A percentile compares a stretch with the other conserved stretches of the same genome.
Evolutionary conservation across 92 coral and sea anemone species (phyloP).

Genomic region (Bergia sp.): DNA sequence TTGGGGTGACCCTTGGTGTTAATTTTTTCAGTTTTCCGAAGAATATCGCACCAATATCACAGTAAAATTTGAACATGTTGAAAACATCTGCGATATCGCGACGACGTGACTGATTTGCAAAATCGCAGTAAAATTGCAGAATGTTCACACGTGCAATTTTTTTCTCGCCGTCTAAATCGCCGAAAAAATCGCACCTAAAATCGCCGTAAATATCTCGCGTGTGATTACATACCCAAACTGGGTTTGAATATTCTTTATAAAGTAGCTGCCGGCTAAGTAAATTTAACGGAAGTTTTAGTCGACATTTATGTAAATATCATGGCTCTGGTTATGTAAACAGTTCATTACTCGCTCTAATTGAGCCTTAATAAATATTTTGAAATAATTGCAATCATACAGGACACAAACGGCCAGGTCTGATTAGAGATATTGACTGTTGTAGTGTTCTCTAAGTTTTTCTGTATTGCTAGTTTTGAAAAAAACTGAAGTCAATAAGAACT

Average conservation of each 20-base stretch:
- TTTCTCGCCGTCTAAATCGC: too few species aligned
- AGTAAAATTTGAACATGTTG: not conserved
- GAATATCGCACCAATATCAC: constrained; percentile 1
- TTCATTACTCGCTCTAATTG: not conserved
- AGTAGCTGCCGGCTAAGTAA: not conserved
- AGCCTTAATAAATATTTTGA: not conserved
- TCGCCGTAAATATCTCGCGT: too few species aligned
- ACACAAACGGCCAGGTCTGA: not conserved
- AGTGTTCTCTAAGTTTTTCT: not conserved
- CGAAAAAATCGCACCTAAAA: too few species aligned
- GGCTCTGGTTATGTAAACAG: not conserved
- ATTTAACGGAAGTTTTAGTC: not conserved
- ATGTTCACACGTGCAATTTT: not conserved
- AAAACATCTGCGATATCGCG: not conserved
- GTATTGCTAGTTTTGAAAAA: not conserved
- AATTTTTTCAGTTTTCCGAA: constrained; percentile 5
- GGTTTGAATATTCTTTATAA: not conserved
- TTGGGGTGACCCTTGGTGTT: constrained; percentile 1
- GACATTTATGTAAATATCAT: not conserved
- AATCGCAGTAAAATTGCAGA: not conserved
- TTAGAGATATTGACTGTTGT: not conserved
- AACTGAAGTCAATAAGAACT: not conserved
- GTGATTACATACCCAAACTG: not conserved
- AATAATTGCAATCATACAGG: not conserved
- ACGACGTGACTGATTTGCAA: not conserved